phyloP scores from a whole-genome alignment of 2,797 vertebrate genomes.

The Todus mexicanus region DNA sequence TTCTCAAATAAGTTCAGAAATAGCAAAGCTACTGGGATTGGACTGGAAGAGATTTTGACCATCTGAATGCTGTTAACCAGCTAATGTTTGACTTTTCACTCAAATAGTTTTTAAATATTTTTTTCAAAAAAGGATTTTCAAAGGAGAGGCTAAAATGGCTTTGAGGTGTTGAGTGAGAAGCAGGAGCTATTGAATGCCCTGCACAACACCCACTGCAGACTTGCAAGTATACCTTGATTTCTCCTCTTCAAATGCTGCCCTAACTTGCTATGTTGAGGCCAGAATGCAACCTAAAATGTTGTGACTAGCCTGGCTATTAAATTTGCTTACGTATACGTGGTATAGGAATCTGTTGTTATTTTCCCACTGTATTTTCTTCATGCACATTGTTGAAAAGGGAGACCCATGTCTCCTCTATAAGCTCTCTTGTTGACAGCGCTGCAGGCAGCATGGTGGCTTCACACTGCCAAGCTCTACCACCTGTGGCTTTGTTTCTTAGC shows the following conservation, averaged over 20 bases:
- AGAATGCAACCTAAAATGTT: background rate
- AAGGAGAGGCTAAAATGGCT: background rate
- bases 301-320: background rate
- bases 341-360: background rate
- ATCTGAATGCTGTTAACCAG: background rate
- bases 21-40: background rate
- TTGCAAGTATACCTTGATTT: background rate
- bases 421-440: background rate
- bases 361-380: background rate
- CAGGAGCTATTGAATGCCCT: background rate
- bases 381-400: background rate
- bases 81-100: background rate
- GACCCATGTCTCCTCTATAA: background rate
- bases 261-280: background rate
- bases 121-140: background rate
- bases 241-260: background rate
- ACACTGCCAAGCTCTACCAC: slow-evolving; percentile 25
- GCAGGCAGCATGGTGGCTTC: background rate
- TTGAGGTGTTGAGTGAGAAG: background rate
- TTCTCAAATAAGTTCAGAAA: background rate
- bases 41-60: background rate
- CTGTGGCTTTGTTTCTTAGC: slow-evolving; percentile 50
- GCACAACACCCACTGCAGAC: background rate
- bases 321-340: background rate
- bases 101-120: background rate